These are phyloP conservation scores for Aphelenchoides besseyi DNA, from an alignment of 1,140 invertebrate genomes.

Conservation along the genomic window DNA sequence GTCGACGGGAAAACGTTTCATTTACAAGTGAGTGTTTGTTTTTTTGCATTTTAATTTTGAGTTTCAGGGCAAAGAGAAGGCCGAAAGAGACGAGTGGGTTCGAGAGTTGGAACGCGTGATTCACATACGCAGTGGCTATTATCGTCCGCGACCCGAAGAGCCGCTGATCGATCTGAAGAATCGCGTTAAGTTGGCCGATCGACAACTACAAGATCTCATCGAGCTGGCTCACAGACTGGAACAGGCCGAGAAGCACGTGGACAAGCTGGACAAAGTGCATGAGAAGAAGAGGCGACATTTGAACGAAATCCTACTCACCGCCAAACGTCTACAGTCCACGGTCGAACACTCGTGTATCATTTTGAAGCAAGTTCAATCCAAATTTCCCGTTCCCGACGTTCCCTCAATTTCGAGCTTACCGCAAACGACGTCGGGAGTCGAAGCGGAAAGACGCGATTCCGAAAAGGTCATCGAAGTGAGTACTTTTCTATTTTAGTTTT, in stretches of 20 bases:
- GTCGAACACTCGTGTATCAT: conserved; percentile 57
- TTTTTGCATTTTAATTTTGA: not conserved
- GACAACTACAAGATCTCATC: conserved; percentile 90
- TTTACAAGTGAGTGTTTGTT: conserved; percentile 72
- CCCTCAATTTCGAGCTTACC: too few relatives aligned
- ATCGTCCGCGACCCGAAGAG: conserved; percentile 43
- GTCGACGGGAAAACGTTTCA: conserved; percentile 99
- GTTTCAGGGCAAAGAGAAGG: conserved; percentile 76
- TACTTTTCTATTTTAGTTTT: too few relatives aligned
- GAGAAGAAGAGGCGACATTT: conserved; percentile 42
- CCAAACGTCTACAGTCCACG: conserved; percentile 48
- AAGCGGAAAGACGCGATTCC: too few relatives aligned
- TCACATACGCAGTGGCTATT: conserved; percentile 48
- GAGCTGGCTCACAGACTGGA: conserved; percentile 68
- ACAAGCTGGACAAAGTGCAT: conserved; percentile 33
- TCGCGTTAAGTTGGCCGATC: conserved; percentile 87
- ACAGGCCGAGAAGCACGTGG: conserved; percentile 15
- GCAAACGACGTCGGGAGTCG: too few relatives aligned
- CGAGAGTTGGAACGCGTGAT: conserved; percentile 89
- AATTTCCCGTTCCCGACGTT: too few relatives aligned
- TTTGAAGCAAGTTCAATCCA: conserved; percentile 45
- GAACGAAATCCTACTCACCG: conserved; percentile 39
- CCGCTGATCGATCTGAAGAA: conserved; percentile 72
- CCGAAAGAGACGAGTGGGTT: conserved; percentile 92
- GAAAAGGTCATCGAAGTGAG: too few relatives aligned